Base-by-base conservation (phyloP, 1,140 invertebrate genomes). In the Meteorus sp. region DNA sequence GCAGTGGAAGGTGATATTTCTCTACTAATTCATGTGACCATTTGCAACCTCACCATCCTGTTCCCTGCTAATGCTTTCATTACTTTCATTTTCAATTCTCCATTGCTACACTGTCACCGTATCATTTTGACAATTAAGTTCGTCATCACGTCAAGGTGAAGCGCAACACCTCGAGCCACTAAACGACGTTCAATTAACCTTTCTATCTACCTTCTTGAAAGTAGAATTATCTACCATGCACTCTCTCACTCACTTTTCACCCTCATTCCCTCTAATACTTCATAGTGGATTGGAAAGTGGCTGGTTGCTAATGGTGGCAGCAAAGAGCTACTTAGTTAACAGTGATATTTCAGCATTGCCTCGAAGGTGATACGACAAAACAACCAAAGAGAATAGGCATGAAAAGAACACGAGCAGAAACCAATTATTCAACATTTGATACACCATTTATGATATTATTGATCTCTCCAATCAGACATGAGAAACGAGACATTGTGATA, bases 151-250 rank as follows among this genome's bases (percentile, higher is more conserved):
- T 11, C 4, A 17, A 48, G 25, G 23, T 31, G 15, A 48, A 17
- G 25, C 25, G 25, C 27, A 29, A 23, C 44, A 47, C 45, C 25
- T 43, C 15, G 15, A 43, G 13, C 19, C 15, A 17, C 13, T 17
- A 29, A 48, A 29, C 23, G 45, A 48, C 45, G 25, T 48, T 48
- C 25, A 48, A 48, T 48, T 48, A 48, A 48, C 45, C 45, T 48
- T 48, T 27, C 23, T 48, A 48, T 48, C 45, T 27, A 48, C 25
- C 15, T 48, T 48, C 39, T 43, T 43, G 39, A n/a, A 43, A 43
- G 39, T 19, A 15, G 39, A 19, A 43, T 43, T 43, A 17, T n/a
- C n/a, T n/a, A n/a, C n/a, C n/a, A n/a, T n/a, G n/a, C n/a, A 39
- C n/a, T 15, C 13, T 39, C 17, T 39, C 35, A 39, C 35, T 39